phyloP scores from a whole-genome alignment of 2,888 invertebrate species.

The Temnothorax ravouxi region DNA sequence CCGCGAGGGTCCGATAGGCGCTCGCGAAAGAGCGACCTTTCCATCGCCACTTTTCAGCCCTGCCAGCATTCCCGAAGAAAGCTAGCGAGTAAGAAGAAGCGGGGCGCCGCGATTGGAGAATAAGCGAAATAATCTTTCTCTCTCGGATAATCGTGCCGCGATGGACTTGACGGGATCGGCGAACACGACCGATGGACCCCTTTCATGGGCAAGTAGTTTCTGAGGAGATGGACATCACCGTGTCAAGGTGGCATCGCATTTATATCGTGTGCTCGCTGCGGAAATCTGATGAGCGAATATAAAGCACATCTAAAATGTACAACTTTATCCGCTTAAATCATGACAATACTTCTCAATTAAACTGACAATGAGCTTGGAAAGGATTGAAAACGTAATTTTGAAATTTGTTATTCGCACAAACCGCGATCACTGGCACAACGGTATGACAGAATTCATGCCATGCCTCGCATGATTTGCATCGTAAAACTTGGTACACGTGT shows the following conservation, averaged over 20 bases:
- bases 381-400: conserved; percentile 45
- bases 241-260: conserved; percentile 2
- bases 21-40: conserved; percentile 62
- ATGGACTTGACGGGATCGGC: conserved; percentile 15
- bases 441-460: conserved; percentile 52
- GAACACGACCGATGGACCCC: conserved; percentile 46
- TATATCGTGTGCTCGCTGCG: neutral
- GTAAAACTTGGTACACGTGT: conserved; percentile 69
- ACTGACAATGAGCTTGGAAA: conserved; percentile 35
- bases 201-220: conserved; percentile 30
- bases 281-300: conserved; percentile 1
- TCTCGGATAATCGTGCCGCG: conserved; percentile 59
- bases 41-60: conserved; percentile 68
- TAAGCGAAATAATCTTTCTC: conserved; percentile 70
- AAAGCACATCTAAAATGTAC: conserved; percentile 13
- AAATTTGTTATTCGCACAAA: conserved; percentile 47
- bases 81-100: conserved; percentile 11
- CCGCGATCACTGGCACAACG: conserved; percentile 50
- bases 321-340: conserved; percentile 46
- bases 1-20: conserved; percentile 50
- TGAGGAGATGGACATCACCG: neutral
- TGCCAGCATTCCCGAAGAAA: conserved; percentile 46
- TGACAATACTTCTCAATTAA: conserved; percentile 38
- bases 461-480: conserved; percentile 69
- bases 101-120: conserved; percentile 50